Evolutionary conservation across 2,888 invertebrate species (phyloP).

Genomic region (Diabrotica balteata): DNA sequence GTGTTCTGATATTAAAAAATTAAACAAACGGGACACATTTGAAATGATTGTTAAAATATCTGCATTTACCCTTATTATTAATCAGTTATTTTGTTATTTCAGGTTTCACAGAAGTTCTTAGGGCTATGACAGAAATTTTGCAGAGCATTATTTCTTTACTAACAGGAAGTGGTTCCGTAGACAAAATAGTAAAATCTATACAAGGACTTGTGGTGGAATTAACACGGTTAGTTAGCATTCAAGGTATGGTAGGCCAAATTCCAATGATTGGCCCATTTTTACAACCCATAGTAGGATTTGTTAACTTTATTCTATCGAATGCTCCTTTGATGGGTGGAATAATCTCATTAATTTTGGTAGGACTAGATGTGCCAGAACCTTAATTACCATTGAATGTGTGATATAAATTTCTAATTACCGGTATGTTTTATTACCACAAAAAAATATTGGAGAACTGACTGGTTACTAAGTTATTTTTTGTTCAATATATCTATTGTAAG

Average conservation of each 20-base stretch:
- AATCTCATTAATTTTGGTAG: slow-evolving; percentile 14
- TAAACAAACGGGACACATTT: too few species aligned
- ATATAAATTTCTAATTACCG: too few species aligned
- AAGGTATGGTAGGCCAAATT: slow-evolving; percentile 17
- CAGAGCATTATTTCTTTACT: slow-evolving; percentile 11
- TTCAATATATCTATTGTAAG: too few species aligned
- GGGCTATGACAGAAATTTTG: not conserved
- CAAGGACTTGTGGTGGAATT: slow-evolving; percentile 9
- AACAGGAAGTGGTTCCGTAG: slow-evolving; percentile 13
- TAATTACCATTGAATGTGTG: too few species aligned
- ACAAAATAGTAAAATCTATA: slow-evolving; percentile 5
- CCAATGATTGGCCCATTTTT: slow-evolving; percentile 9
- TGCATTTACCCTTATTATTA: too few species aligned
- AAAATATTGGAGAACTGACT: too few species aligned
- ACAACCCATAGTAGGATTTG: slow-evolving; percentile 14
- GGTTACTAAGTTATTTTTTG: too few species aligned
- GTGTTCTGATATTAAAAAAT: too few species aligned
- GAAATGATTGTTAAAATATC: too few species aligned
- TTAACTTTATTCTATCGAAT: slow-evolving; percentile 7
- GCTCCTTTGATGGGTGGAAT: slow-evolving; percentile 11
- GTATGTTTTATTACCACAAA: too few species aligned
- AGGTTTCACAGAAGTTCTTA: slow-evolving; percentile 13
- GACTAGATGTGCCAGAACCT: too few species aligned
- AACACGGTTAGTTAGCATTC: slow-evolving; percentile 10
- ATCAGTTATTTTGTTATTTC: not conserved